Evolutionary conservation across 2,797 vertebrate species (phyloP).

Genomic region (Balearica regulorum): DNA sequence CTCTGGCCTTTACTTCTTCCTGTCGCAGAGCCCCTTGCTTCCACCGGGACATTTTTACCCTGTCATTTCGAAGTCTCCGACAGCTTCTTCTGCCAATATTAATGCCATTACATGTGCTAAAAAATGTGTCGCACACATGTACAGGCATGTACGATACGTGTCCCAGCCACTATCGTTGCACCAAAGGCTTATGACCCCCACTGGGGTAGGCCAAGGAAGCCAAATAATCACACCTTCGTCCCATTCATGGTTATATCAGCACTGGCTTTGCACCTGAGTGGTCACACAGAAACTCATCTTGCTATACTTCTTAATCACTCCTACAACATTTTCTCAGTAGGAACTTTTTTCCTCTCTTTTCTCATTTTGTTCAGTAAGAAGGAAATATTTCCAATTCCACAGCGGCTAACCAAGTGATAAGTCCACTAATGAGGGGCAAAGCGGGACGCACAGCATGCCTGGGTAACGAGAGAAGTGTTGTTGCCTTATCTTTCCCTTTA

Average conservation of each 20-base stretch:
- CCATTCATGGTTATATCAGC: neutral
- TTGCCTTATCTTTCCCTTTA: slow-evolving; percentile 6
- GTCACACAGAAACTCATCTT: neutral
- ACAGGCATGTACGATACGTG: neutral
- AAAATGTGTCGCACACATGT: neutral
- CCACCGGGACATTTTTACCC: neutral
- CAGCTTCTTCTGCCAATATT: neutral
- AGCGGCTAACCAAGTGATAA: neutral
- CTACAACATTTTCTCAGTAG: neutral
- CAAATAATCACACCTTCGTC: neutral
- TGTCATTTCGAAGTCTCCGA: neutral
- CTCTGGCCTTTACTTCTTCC: slow-evolving; percentile 23
- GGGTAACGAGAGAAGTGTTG: neutral
- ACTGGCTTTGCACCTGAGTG: neutral
- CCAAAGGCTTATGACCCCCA: neutral
- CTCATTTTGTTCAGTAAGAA: neutral
- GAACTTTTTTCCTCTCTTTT: neutral
- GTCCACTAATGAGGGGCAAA: slow-evolving; percentile 14
- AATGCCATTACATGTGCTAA: neutral
- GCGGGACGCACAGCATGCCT: neutral
- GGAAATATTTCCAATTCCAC: slow-evolving; percentile 15
- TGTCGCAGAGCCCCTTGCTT: neutral
- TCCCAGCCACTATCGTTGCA: neutral
- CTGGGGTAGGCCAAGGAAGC: neutral
- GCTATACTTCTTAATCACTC: slow-evolving; percentile 10